Conservation (phyloP, 2,888 invertebrate species). For the Epinotia ramella region DNA sequence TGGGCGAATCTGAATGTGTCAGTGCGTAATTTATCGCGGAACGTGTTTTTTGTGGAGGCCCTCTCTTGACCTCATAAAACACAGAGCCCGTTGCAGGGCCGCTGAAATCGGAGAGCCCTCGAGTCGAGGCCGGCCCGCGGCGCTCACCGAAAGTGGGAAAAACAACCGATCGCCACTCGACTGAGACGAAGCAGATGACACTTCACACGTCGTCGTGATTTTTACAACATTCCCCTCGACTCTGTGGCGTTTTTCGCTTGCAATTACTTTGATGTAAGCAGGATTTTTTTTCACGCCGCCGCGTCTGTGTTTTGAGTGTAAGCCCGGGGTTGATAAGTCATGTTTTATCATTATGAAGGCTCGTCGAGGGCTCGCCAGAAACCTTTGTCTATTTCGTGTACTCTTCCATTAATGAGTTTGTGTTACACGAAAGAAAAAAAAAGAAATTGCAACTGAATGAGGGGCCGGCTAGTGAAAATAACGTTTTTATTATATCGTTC, state of each 20-base stretch:
- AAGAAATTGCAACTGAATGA: neutral
- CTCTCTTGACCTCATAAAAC: slow-evolving; percentile 84
- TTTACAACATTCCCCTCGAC: slow-evolving; percentile 80
- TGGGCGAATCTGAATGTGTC: slow-evolving; percentile 84
- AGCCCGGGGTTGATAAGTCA: slow-evolving; percentile 52
- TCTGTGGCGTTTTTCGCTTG: slow-evolving; percentile 76
- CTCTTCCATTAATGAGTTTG: slow-evolving; percentile 35
- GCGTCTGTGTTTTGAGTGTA: slow-evolving; percentile 55
- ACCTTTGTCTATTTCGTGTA: slow-evolving; percentile 43
- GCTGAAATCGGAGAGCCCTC: slow-evolving; percentile 75
- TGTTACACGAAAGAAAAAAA: slow-evolving; percentile 11
- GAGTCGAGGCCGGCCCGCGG: slow-evolving; percentile 69
- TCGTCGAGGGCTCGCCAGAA: slow-evolving; percentile 39
- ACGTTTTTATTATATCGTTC: slow-evolving; percentile 7
- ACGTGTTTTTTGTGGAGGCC: slow-evolving; percentile 82
- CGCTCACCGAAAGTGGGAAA: slow-evolving; percentile 82
- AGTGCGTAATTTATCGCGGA: slow-evolving; percentile 83
- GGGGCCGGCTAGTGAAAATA: neutral
- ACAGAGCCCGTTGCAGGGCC: slow-evolving; percentile 73
- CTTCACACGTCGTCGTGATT: slow-evolving; percentile 84
- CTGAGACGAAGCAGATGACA: slow-evolving; percentile 78
- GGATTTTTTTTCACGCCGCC: slow-evolving; percentile 55
- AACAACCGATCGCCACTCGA: slow-evolving; percentile 84
- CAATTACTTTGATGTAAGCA: slow-evolving; percentile 78
- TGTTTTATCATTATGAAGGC: slow-evolving; percentile 49